phyloP scores from a whole-genome alignment of 2,797 vertebrate species.

The Delichon dasypus region DNA sequence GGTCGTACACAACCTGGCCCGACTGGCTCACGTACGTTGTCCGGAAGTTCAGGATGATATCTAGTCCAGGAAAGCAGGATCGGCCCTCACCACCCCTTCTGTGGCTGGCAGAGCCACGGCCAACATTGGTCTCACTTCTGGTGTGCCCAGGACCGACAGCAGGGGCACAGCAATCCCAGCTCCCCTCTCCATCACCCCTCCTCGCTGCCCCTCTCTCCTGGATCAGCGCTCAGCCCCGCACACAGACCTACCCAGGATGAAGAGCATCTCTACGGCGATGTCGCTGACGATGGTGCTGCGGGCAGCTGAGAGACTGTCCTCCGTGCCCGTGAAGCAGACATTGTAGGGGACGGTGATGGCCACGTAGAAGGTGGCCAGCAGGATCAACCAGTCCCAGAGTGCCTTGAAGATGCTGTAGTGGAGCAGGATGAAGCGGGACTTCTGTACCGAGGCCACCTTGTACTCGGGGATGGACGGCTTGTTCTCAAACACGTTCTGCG shows the following conservation, averaged over 20 bases:
- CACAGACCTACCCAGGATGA: slow-evolving; percentile 87
- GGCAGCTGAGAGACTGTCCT: slow-evolving; percentile 79
- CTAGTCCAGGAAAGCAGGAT: slow-evolving; percentile 68
- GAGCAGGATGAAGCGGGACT: slow-evolving; percentile 92
- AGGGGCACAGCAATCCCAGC: not conserved
- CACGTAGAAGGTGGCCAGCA: slow-evolving; percentile 95
- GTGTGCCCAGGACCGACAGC: not conserved
- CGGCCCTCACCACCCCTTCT: not conserved
- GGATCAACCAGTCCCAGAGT: slow-evolving; percentile 94
- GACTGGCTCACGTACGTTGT: slow-evolving; percentile 95
- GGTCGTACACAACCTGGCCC: slow-evolving; percentile 91
- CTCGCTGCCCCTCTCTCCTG: rapidly evolving
- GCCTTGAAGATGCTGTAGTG: slow-evolving; percentile 97
- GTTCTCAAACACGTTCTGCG: slow-evolving; percentile 87
- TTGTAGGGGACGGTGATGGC: slow-evolving; percentile 94
- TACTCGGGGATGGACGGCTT: slow-evolving; percentile 91
- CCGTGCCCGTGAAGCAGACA: slow-evolving; percentile 87
- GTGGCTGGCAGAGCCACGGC: rapidly evolving
- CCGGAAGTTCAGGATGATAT: slow-evolving; percentile 94
- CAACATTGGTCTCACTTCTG: rapidly evolving
- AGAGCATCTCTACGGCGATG: slow-evolving; percentile 94
- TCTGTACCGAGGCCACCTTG: slow-evolving; percentile 93
- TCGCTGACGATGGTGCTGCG: slow-evolving; percentile 90
- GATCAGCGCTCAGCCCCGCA: rapidly evolving
- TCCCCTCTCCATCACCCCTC: not conserved